Evolutionary conservation across 2,888 invertebrate species (phyloP), one percentile per base, ranked within the genome.

Genomic region (Rambutsinella grinnellia): DNA sequence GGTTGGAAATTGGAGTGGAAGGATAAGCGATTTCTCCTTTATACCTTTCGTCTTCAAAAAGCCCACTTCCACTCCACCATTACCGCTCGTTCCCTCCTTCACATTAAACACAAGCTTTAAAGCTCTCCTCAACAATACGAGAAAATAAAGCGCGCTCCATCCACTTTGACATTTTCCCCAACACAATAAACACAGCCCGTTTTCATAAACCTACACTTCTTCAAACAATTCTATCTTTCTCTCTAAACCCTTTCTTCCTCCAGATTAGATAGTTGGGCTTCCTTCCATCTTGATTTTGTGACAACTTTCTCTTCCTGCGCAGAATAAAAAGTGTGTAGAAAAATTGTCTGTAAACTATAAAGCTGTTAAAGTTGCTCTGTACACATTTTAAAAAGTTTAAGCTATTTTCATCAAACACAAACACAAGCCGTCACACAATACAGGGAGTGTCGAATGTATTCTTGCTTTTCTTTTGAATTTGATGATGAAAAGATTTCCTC

Each of bases 401-500:
- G 13, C 19, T 54, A 47, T 49, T 62, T 62, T 70, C 62, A 70
- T 62, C 62, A 62, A 61, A 70, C 54, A 10, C 19, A n/a, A n/a
- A 28, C 47, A 70, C 47, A 61, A 54, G 46, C 56, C 61, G 46
- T 47, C 69, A 28, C 60, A 36, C 68, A 54, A 60, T 3, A 36
- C 36, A 53, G 10, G 36, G 36, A 68, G 51, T 36, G 36, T 36
- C 36, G 36, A 36, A 36, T n/a, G n/a, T n/a, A n/a, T n/a, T n/a
- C n/a, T n/a, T 57, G 49, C 27, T 61, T 21, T 19, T 68, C 58
- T 26, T 54, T 69, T 61, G 54, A 60, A n/a, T 24, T 69, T 36
- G 46, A 62, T 70, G 69, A 70, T 62, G 69, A 70, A 69, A 70
- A 62, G 61, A 54, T 56, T 62, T 70, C 46, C 56, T 70, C 60